Base-by-base conservation (phyloP, 2,888 invertebrate genomes). In the Cylindroiulus punctatus region DNA sequence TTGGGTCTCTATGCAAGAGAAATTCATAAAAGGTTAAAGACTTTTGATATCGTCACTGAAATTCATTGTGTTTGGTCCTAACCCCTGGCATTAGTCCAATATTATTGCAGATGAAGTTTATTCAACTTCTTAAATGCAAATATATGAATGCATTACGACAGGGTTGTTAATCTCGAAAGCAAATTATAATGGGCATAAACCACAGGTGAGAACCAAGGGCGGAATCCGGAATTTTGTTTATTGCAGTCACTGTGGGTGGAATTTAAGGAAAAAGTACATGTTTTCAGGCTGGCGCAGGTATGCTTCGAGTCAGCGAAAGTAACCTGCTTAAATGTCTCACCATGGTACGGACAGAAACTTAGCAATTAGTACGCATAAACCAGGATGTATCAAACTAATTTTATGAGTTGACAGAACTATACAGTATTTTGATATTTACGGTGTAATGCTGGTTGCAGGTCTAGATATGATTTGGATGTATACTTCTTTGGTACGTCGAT, bases 181-280 rank as follows among this genome's bases (percentile, higher is more conserved):
- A 65, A 65, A 65, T 65, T 65, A 65, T 65, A 65, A 65, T 65
- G 65, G n/a, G n/a, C 26, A 65, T 65, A 65, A 65, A 65, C 65
- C 65, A 65, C 65, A 65, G 65, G 65, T 65, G 65, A 65, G 65
- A 65, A 65, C 8, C 65, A 65, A 65, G 65, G 65, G 65, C 65
- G 65, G 65, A 65, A 65, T 65, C 65, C 65, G 65, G 65, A 65
- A 65, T 65, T 65, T 65, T 26, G 26, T 65, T 65, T 65, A 65
- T 65, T 22, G 65, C n/a, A 26, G 65, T 0, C 65, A 26, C 65
- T 65, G 65, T 65, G 65, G 65, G 65, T 26, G 65, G 57, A 22
- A 57, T 22, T 8, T 57, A 10, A 57, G 57, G 57, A 57, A 57
- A 57, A 57, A 19, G n/a, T n/a, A 7, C 14, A 57, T 57, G 57